Conservation (phyloP, 1,140 invertebrate species). For the Carposina sasakii region DNA sequence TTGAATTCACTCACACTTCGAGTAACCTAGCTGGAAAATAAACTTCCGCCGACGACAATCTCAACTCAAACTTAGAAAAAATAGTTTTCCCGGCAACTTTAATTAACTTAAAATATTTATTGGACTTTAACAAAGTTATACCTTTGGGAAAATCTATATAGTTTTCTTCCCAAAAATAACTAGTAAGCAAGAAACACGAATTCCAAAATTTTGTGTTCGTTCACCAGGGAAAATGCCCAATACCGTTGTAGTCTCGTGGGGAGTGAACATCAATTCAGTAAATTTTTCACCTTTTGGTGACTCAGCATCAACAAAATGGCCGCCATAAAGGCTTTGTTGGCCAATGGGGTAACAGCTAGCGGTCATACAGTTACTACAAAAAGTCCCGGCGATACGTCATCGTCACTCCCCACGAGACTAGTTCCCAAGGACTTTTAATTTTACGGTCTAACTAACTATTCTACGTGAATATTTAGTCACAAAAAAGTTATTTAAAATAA, state of each 20-base stretch:
- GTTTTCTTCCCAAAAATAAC: no score
- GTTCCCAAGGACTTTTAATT: conserved; percentile 72
- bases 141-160: conserved; percentile 16
- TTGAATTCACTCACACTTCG: no score
- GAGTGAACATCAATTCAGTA: conserved; percentile 66
- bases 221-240: conserved; percentile 71
- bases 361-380: conserved; percentile 67
- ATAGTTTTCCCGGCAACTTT: conserved; percentile 29
- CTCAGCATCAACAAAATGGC: conserved; percentile 73
- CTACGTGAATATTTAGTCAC: no score
- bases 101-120: conserved; percentile 3
- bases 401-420: conserved; percentile 69
- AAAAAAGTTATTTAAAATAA: no score
- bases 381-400: conserved; percentile 60
- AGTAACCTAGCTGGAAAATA: conserved; percentile 25
- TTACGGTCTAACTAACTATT: no score
- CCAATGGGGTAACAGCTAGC: conserved; percentile 57
- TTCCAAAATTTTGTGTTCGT: conserved; percentile 71
- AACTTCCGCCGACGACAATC: conserved; percentile 40
- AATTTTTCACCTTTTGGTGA: conserved; percentile 73
- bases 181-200: conserved; percentile 67
- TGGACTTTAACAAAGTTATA: conserved; percentile 16
- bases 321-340: conserved; percentile 65
- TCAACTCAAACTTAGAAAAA: conserved; percentile 31
- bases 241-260: conserved; percentile 71